These are phyloP conservation scores for Lordiphosa andalusiaca DNA, from an alignment of 2,888 invertebrate genomes.

Conservation along the genomic window DNA sequence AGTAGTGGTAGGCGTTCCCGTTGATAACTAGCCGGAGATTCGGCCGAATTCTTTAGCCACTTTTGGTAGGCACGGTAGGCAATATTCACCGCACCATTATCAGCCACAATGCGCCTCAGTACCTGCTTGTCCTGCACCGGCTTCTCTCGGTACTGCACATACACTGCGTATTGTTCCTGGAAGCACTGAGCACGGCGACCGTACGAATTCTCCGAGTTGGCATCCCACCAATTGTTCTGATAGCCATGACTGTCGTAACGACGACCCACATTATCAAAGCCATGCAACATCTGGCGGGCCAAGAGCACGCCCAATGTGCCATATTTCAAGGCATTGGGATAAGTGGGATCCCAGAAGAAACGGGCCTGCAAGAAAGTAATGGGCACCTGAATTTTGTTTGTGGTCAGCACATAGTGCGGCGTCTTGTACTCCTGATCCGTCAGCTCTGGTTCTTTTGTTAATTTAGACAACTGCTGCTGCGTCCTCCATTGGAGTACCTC, in stretches of 20 bases:
- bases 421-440: constrained; percentile 56
- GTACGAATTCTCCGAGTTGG: constrained; percentile 54
- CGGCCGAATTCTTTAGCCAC: constrained; percentile 71
- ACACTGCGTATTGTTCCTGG: constrained; percentile 65
- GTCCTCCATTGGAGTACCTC: constrained; percentile 70
- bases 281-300: constrained; percentile 76
- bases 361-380: constrained; percentile 74
- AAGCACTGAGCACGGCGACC: constrained; percentile 70
- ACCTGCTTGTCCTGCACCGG: constrained; percentile 55
- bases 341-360: constrained; percentile 76
- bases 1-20: constrained; percentile 70
- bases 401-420: constrained; percentile 64
- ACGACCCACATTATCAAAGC: constrained; percentile 73
- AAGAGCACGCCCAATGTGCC: constrained; percentile 72
- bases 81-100: constrained; percentile 74
- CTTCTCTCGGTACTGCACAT: constrained; percentile 59
- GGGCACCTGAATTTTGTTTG: constrained; percentile 73
- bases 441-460: constrained; percentile 57
- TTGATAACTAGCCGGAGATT: constrained; percentile 46
- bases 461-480: constrained; percentile 46
- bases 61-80: constrained; percentile 75
- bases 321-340: constrained; percentile 74
- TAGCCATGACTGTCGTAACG: constrained; percentile 72
- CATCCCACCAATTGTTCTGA: constrained; percentile 76
- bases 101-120: constrained; percentile 63